Evolutionary conservation across 2,888 invertebrate genomes (phyloP).

Genomic region (Tethea ocularis): DNA sequence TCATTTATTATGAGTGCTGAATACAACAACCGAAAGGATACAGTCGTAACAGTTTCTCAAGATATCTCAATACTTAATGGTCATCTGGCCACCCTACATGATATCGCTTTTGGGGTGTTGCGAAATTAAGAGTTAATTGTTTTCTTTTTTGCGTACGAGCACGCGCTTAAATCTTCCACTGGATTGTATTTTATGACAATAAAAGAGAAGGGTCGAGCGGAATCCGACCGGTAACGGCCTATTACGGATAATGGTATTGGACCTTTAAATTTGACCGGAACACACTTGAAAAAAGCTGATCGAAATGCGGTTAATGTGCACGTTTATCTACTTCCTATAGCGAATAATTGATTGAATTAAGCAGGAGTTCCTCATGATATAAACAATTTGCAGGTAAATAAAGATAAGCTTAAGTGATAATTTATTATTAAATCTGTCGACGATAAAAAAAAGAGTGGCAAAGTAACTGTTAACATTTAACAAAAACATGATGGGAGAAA

Average conservation of each 20-base stretch:
- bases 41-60: slow-evolving; percentile 46
- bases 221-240: slow-evolving; percentile 31
- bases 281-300: slow-evolving; percentile 17
- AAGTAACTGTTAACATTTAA: neutral
- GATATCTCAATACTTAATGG: slow-evolving; percentile 54
- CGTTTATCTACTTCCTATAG: neutral
- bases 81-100: slow-evolving; percentile 47
- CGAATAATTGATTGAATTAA: neutral
- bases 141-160: slow-evolving; percentile 49
- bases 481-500: neutral
- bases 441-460: neutral
- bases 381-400: neutral
- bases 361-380: neutral
- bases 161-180: slow-evolving; percentile 47
- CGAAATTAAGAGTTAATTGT: slow-evolving; percentile 62
- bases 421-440: neutral
- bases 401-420: neutral
- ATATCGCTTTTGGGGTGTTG: slow-evolving; percentile 58
- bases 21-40: slow-evolving; percentile 31
- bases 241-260: slow-evolving; percentile 30
- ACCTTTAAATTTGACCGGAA: slow-evolving; percentile 31
- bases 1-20: slow-evolving; percentile 45
- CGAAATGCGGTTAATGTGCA: too few relatives aligned
- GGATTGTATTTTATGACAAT: slow-evolving; percentile 55
- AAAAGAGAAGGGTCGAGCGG: slow-evolving; percentile 39